These are phyloP conservation scores for Xestia ashworthii DNA, from an alignment of 2,888 invertebrate species.

Conservation along the genomic window DNA sequence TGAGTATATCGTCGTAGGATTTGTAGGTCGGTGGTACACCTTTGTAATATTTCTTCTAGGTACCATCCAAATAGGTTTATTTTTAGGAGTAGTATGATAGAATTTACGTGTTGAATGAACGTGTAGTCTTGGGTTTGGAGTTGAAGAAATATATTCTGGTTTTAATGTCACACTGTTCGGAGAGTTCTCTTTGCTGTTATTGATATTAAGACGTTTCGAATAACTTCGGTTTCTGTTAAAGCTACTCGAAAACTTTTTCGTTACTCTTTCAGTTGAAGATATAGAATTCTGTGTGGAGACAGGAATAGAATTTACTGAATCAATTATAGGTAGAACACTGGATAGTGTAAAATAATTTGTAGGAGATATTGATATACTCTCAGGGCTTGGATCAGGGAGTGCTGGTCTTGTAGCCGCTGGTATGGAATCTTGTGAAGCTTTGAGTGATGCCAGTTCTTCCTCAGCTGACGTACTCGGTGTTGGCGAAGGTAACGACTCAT, in stretches of 20 bases:
- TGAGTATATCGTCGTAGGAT: constrained; percentile 84
- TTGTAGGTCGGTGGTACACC: constrained; percentile 72
- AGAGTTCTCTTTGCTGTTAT: constrained; percentile 78
- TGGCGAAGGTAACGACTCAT: constrained; percentile 78
- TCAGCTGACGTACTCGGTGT: constrained; percentile 78
- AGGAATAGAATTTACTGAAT: constrained; percentile 69
- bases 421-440: constrained; percentile 72
- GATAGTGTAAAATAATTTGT: constrained; percentile 73
- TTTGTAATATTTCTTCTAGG: constrained; percentile 82
- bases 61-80: constrained; percentile 85
- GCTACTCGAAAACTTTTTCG: constrained; percentile 75
- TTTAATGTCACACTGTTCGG: constrained; percentile 83
- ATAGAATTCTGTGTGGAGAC: constrained; percentile 78
- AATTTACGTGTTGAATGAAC: constrained; percentile 78
- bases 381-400: constrained; percentile 68
- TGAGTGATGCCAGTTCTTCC: constrained; percentile 77
- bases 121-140: constrained; percentile 73
- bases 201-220: constrained; percentile 83
- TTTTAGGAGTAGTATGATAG: constrained; percentile 83
- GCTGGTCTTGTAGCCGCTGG: constrained; percentile 66
- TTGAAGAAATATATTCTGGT: constrained; percentile 71
- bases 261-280: constrained; percentile 76
- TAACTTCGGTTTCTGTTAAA: constrained; percentile 81
- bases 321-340: constrained; percentile 72
- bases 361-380: constrained; percentile 72